phyloP scores from a whole-genome alignment of 2,888 invertebrate species.

The Troglohyphantes excavatus region DNA sequence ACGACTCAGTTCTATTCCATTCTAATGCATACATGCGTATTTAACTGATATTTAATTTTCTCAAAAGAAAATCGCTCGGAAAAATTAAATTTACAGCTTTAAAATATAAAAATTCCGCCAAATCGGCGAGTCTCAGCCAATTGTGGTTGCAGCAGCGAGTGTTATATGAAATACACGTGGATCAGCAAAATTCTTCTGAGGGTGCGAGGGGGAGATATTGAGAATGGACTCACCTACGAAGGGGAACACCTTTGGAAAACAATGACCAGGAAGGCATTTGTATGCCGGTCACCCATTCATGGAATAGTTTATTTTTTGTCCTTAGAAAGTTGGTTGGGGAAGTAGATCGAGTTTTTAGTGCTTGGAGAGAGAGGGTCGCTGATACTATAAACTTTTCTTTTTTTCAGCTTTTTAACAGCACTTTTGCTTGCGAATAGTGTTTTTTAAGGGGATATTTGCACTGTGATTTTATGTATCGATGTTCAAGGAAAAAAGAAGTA shows the following conservation, averaged over 20 bases:
- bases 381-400: slow-evolving; percentile 25
- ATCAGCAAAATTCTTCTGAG: slow-evolving; percentile 1
- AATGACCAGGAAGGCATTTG: slow-evolving; percentile 40
- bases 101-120: too few species aligned
- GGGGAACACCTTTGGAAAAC: slow-evolving; percentile 22
- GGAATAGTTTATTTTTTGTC: slow-evolving; percentile 1
- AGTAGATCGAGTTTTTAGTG: slow-evolving; percentile 58
- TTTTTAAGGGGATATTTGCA: too few species aligned
- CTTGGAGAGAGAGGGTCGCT: slow-evolving; percentile 51
- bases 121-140: too few species aligned
- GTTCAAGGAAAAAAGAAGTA: too few species aligned
- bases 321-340: slow-evolving; percentile 13
- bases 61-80: too few species aligned
- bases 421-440: neutral
- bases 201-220: neutral
- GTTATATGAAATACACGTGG: neutral
- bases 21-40: too few species aligned
- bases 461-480: too few species aligned
- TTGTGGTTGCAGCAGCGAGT: too few species aligned
- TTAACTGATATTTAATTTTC: too few species aligned
- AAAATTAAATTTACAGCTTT: too few species aligned
- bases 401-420: neutral
- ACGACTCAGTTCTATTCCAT: too few species aligned
- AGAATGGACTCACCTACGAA: neutral
- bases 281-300: slow-evolving; percentile 51